Conservation (phyloP, 2,888 invertebrate species). For the Cosmia pyralina region DNA sequence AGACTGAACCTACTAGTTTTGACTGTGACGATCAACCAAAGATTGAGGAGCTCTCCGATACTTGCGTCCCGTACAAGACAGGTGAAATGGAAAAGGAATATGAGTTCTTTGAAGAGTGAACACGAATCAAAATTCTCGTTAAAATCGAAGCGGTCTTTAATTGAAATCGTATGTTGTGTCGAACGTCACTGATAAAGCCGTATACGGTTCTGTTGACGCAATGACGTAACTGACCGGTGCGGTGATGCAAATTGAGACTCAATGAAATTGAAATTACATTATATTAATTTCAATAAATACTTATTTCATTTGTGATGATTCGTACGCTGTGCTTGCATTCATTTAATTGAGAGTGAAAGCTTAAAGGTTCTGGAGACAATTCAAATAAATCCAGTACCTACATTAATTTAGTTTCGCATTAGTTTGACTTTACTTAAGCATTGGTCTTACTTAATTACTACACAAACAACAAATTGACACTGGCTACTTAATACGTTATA, state of each 20-base stretch:
- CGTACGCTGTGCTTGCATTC: constrained; percentile 16
- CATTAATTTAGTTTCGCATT: neutral
- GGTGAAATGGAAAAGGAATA: constrained; percentile 65
- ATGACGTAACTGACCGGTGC: constrained; percentile 68
- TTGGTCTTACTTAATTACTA: neutral
- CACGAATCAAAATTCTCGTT: constrained; percentile 82
- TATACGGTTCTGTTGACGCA: constrained; percentile 76
- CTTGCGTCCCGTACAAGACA: constrained; percentile 62
- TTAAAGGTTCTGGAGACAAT: neutral
- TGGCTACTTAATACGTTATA: constrained; percentile 68
- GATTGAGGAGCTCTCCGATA: constrained; percentile 72
- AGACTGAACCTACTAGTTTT: constrained; percentile 84
- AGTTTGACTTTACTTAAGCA: neutral
- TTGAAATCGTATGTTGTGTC: constrained; percentile 89
- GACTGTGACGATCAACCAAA: constrained; percentile 83
- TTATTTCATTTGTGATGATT: constrained; percentile 43
- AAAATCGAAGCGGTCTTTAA: constrained; percentile 86
- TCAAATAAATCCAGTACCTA: neutral
- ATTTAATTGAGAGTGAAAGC: constrained; percentile 34
- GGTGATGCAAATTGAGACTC: constrained; percentile 76
- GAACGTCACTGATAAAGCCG: constrained; percentile 83
- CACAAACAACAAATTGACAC: constrained; percentile 63
- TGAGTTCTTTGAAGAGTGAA: constrained; percentile 78
- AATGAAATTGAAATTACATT: constrained; percentile 61
- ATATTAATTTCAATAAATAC: constrained; percentile 37